phyloP scores from a whole-genome alignment of 2,888 invertebrate species.

The Rugalucina vietnamica region DNA sequence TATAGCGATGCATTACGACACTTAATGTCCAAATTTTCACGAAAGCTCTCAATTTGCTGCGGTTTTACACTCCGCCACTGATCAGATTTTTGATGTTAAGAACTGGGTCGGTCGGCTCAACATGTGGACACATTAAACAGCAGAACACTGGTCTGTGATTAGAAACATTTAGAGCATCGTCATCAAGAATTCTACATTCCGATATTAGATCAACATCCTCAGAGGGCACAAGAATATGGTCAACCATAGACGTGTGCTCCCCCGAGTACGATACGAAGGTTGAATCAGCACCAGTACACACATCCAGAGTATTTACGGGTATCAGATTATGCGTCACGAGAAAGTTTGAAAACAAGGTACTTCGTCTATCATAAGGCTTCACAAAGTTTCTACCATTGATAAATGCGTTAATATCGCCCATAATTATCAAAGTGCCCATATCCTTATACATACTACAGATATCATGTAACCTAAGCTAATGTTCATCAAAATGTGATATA shows the following conservation, averaged over 20 bases:
- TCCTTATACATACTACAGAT: background rate
- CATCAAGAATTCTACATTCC: no score
- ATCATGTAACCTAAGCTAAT: background rate
- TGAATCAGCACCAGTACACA: background rate
- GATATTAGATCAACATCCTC: background rate
- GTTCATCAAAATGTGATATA: background rate
- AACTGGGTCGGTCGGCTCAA: background rate
- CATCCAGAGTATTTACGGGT: background rate
- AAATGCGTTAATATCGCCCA: background rate
- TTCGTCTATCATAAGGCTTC: background rate
- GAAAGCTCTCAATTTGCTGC: background rate
- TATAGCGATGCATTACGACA: background rate
- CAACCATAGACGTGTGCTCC: no score
- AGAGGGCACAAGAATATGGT: background rate
- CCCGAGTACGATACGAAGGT: slow-evolving; percentile 6
- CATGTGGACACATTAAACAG: background rate
- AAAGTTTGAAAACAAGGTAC: background rate
- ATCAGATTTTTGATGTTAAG: background rate
- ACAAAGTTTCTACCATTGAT: background rate
- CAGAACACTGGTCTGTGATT: background rate
- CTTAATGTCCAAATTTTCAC: no score
- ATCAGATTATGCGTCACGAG: background rate
- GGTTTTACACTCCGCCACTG: background rate
- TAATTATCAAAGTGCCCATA: background rate
- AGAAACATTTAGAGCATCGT: no score